Evolutionary conservation across 1,140 invertebrate species (phyloP).

Genomic region (Heliothis virescens): DNA sequence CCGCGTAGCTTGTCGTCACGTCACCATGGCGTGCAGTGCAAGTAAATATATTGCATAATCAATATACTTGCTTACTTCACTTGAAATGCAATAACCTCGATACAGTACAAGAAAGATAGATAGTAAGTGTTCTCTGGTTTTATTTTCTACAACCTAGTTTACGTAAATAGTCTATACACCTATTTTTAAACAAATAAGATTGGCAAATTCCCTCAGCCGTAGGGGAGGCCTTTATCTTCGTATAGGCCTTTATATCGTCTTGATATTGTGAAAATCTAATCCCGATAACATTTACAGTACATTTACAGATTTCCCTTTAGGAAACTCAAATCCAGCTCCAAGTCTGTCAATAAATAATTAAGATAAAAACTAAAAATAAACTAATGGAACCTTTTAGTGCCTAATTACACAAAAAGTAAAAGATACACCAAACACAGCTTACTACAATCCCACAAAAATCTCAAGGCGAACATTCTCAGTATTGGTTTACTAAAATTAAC

Average conservation of each 20-base stretch:
- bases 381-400: not conserved
- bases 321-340: too few species aligned
- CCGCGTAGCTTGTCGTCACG: conserved; percentile 31
- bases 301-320: too few species aligned
- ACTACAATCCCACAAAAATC: conserved; percentile 37
- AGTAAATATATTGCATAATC: conserved; percentile 38
- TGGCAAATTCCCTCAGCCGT: too few species aligned
- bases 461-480: conserved; percentile 43
- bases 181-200: too few species aligned
- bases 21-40: conserved; percentile 34
- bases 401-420: conserved; percentile 26
- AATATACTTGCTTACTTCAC: conserved; percentile 29
- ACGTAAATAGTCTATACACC: too few species aligned
- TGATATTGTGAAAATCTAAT: too few species aligned
- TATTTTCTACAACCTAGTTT: too few species aligned
- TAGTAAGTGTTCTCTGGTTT: not conserved
- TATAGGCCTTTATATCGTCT: too few species aligned
- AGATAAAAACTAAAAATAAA: not conserved
- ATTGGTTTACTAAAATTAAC: conserved; percentile 51
- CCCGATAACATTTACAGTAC: too few species aligned
- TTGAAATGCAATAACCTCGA: conserved; percentile 29
- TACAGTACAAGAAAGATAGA: not conserved
- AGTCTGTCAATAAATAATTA: not conserved
- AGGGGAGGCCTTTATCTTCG: too few species aligned
- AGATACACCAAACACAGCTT: conserved; percentile 31